These are phyloP conservation scores for Protaetia brevitarsis DNA, from an alignment of 1,140 invertebrate genomes.

Conservation along the genomic window DNA sequence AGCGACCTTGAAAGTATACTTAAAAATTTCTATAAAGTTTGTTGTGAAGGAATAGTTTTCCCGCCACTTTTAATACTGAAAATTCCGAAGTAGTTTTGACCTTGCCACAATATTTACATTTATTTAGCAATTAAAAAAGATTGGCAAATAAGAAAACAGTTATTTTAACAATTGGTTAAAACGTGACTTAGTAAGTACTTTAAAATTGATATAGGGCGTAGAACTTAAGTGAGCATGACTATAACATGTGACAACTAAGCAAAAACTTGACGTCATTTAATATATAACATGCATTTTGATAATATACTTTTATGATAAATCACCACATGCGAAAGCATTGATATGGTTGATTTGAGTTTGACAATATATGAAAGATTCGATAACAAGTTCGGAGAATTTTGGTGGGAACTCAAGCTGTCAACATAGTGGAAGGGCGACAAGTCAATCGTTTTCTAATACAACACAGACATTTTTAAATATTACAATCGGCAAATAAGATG, in stretches of 20 bases:
- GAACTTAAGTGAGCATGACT: slow-evolving; percentile 12
- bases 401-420: neutral
- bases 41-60: no score
- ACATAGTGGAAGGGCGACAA: slow-evolving; percentile 10
- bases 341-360: neutral
- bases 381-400: neutral
- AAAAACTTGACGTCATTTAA: slow-evolving; percentile 17
- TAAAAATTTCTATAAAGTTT: no score
- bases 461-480: no score
- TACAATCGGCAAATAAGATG: neutral
- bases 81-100: neutral
- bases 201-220: neutral
- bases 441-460: slow-evolving; percentile 1
- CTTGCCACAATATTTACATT: neutral
- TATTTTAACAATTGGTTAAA: neutral
- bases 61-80: slow-evolving; percentile 6
- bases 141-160: neutral
- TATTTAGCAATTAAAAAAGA: neutral
- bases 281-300: neutral
- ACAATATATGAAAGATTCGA: neutral
- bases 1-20: no score
- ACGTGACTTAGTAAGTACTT: no score
- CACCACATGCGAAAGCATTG: neutral
- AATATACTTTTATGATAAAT: neutral
- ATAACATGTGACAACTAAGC: slow-evolving; percentile 15